Base-by-base conservation (phyloP, 2,888 invertebrate genomes). In the Pristionchus maxplancki region DNA sequence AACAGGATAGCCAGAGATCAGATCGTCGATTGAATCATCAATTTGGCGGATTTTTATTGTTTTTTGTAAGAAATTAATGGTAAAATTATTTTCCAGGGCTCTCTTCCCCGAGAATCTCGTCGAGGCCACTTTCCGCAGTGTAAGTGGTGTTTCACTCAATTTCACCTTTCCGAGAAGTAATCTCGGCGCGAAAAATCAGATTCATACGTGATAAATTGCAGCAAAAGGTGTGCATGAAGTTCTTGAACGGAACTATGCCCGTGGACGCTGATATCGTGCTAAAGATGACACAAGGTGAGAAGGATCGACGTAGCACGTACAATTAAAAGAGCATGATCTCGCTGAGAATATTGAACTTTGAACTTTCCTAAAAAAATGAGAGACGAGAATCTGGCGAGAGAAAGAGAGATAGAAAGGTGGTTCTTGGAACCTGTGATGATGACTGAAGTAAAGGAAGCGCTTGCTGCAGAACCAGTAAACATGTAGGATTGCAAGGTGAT, bases 11-110 rank as follows among this genome's bases (percentile, higher is more conserved):
- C 64, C 31, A 64, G 17, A 64, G 4, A 64, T 64, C 64, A 31
- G 17, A 67, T 67, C 34, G 64, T 11, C 15, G 81, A 28, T 81
- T 37, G 44, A 84, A 37, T 53, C 2, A 58, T 13, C 37, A 28
- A 5, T 0, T 34, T 24, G 74, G 74, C 31, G 31, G 0, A 9
- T 31, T 31, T 1, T 67, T 24, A 67, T 67, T 6, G n/a, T n/a
- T n/a, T n/a, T n/a, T n/a, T n/a, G n/a, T n/a, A n/a, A n/a, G n/a
- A n/a, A n/a, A n/a, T n/a, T n/a, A n/a, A n/a, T n/a, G n/a, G n/a
- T n/a, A n/a, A n/a, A 48, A 8, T 87, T 94, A 94, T 90, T 90
- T 96, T 96, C 90, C 96, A 97, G 97, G 95, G 98, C 98, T 95
- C 96, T 98, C 95, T 98, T 98, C 95, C 95, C 95, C 3, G 95